Evolutionary conservation across 2,113 vertebrate genomes (phyloP), one percentile per base, ranked within the genome.

Genomic region (Microtus oregoni): DNA sequence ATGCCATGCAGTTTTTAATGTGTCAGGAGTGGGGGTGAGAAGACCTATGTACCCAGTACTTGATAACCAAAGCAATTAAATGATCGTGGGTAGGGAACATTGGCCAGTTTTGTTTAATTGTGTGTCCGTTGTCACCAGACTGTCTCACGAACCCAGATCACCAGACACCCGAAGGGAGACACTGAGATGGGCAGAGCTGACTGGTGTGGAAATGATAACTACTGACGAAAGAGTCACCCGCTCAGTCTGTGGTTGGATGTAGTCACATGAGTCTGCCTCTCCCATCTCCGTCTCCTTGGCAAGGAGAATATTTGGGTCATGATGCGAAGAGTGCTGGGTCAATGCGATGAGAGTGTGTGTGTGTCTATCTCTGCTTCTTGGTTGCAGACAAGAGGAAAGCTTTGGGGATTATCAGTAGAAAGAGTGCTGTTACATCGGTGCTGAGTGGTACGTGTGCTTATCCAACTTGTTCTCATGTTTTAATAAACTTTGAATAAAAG

Each of bases 181-280:
- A 47, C 2, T 7, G 87, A 55, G 98, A 97, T 98, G 97, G 73
- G 75, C 63, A 81, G 81, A 86, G 97, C 94, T 95, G 35, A 96
- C 95, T 94, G 94, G 97, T 98, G 98, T 99, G 98, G 70, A 81
- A 96, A 99, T 99, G 99, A 99, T 98, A 99, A 98, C 95, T 55
- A 13, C 98, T 98, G 98, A 98, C 65, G 97, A 99, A 99, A 99
- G 99, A 98, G 98, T 96, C 79, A 44, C 58, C 70, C 79, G 73
- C 98, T 99, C 99, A 97, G 99, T 98, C 98, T 97, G 98, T 44
- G 97, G 97, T 99, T 98, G 98, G 99, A 99, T 98, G 97, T 78
- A 26, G 75, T 97, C 98, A 98, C 98, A 98, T 94, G 94, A 44
- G 97, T 92, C 67, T 96, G 92, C 90, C 82, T 96, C 96, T 98